phyloP scores from a whole-genome alignment of 2,888 invertebrate species.

The Chalcosyrphus nemorum region DNA sequence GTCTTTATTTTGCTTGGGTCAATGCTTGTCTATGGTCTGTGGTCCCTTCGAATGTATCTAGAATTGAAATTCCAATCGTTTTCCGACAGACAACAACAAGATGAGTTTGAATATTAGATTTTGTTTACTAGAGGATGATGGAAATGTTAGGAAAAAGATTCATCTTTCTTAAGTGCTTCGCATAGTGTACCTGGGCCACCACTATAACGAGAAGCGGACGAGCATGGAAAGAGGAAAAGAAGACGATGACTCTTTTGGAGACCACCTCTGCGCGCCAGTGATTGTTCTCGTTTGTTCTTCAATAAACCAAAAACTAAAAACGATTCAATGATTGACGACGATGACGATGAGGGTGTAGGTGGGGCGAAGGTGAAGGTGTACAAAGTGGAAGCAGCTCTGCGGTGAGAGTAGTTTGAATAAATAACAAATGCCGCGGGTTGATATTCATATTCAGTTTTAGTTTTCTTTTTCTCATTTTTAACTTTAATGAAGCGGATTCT shows the following conservation, averaged over 20 bases:
- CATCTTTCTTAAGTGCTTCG: constrained; percentile 64
- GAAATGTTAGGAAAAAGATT: constrained; percentile 65
- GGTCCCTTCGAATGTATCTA: constrained; percentile 1
- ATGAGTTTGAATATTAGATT: constrained; percentile 67
- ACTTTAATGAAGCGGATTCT: constrained; percentile 67
- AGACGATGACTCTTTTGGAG: constrained; percentile 24
- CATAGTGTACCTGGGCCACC: constrained; percentile 11
- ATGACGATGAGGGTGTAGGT: constrained; percentile 48
- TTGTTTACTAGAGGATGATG: constrained; percentile 62
- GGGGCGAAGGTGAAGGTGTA: constrained; percentile 17
- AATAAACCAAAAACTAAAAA: constrained; percentile 31
- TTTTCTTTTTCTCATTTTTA: constrained; percentile 34
- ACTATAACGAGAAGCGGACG: not conserved
- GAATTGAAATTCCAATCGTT: constrained; percentile 58
- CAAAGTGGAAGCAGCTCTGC: constrained; percentile 18
- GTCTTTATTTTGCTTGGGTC: constrained; percentile 6
- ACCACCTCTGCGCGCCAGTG: constrained; percentile 70
- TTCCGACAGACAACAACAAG: constrained; percentile 55
- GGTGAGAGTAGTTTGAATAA: constrained; percentile 56
- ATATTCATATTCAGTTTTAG: constrained; percentile 68
- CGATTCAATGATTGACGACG: constrained; percentile 61
- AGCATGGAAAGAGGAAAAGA: not conserved
- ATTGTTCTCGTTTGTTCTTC: constrained; percentile 68
- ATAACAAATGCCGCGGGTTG: constrained; percentile 56
- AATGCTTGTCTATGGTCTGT: constrained; percentile 53